A percentile compares a stretch with the other conserved stretches of the same genome.
Evolutionary conservation across 2,888 invertebrate species (phyloP).

Genomic region (Tetanocera ferruginea): DNA sequence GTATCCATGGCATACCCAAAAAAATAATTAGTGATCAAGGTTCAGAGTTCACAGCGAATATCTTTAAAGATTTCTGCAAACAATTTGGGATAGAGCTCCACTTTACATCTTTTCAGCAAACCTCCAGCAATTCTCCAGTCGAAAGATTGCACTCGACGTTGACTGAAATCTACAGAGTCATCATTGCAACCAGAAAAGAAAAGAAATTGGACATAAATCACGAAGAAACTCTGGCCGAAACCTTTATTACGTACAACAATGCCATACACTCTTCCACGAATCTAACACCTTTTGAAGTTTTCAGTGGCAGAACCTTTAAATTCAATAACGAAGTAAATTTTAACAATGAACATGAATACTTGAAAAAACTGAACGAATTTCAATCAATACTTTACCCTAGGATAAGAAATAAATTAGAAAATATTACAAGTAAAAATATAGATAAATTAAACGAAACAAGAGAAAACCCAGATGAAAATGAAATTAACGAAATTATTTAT

Average conservation of each 20-base stretch:
- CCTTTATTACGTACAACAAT: neutral
- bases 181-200: neutral
- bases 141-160: too few species aligned
- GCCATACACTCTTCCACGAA: constrained; percentile 5
- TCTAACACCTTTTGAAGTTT: too few species aligned
- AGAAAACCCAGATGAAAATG: too few species aligned
- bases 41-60: constrained; percentile 21
- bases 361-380: neutral
- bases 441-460: too few species aligned
- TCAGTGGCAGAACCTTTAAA: too few species aligned
- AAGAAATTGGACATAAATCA: too few species aligned
- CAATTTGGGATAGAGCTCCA: neutral
- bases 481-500: too few species aligned
- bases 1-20: constrained; percentile 41
- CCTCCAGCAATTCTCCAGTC: too few species aligned
- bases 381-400: constrained; percentile 30
- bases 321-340: constrained; percentile 21
- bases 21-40: constrained; percentile 44
- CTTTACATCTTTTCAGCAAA: constrained; percentile 28
- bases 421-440: neutral
- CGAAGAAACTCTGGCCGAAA: constrained; percentile 35
- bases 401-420: constrained; percentile 26
- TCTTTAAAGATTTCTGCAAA: too few species aligned
- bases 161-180: too few species aligned
- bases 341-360: neutral